phyloP scores from a whole-genome alignment of 2,113 vertebrate species.

The Panthera uncia region DNA sequence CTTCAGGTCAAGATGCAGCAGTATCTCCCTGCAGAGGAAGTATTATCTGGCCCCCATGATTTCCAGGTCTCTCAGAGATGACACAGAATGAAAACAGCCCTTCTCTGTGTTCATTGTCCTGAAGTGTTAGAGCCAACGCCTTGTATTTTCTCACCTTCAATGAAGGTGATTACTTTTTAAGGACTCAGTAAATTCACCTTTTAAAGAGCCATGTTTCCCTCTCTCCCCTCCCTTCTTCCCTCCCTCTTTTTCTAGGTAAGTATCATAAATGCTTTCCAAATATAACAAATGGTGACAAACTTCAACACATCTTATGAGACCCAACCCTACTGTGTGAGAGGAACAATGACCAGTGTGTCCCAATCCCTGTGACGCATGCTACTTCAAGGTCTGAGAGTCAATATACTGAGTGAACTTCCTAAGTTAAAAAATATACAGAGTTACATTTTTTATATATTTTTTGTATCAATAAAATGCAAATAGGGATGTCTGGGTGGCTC shows the following conservation, averaged over 20 bases:
- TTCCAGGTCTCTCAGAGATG: not conserved
- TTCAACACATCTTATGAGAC: not conserved
- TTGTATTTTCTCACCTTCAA: not conserved
- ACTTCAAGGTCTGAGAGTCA: not conserved
- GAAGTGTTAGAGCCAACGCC: not conserved
- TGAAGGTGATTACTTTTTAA: not conserved
- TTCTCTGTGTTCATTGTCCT: not conserved
- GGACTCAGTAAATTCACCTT: not conserved
- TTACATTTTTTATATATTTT: slow-evolving; percentile 16
- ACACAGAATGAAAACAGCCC: not conserved
- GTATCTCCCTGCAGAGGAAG: not conserved
- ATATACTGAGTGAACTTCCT: not conserved
- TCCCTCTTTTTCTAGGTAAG: not conserved
- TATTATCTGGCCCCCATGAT: not conserved
- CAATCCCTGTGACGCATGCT: not conserved
- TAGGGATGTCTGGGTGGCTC: too few relatives aligned
- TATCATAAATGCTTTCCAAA: not conserved
- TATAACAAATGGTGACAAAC: not conserved
- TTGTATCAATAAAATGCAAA: not conserved
- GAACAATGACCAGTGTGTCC: not conserved
- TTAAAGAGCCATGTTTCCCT: not conserved
- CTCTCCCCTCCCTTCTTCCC: not conserved
- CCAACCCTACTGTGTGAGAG: not conserved
- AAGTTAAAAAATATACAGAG: not conserved
- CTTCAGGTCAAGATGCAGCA: not conserved